Evolutionary conservation across 2,888 invertebrate species (phyloP).

Genomic region (Agrotis segetum): DNA sequence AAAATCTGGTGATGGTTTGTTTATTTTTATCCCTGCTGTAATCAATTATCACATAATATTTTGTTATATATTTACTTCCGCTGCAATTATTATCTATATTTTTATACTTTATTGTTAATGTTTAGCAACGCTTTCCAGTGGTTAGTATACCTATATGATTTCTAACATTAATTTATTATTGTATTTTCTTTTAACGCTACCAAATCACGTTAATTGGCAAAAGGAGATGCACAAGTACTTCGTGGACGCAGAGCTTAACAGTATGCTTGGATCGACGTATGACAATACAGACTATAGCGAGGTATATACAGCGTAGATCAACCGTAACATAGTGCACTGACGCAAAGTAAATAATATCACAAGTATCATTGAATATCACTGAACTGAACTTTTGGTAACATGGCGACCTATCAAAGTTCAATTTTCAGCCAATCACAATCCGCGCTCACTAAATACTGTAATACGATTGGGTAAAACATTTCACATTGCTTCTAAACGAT

Average conservation of each 20-base stretch:
- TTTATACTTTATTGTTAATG: constrained; percentile 52
- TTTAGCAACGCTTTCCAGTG: constrained; percentile 56
- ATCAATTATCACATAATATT: constrained; percentile 24
- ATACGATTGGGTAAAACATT: constrained; percentile 47
- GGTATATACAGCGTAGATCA: constrained; percentile 82
- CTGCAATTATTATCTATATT: constrained; percentile 46
- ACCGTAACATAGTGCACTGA: constrained; percentile 60
- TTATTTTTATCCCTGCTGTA: constrained; percentile 15
- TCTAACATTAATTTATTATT: constrained; percentile 81
- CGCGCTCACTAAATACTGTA: constrained; percentile 45
- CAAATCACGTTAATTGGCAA: constrained; percentile 89
- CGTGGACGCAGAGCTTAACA: constrained; percentile 95
- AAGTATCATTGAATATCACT: constrained; percentile 62
- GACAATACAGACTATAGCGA: constrained; percentile 90
- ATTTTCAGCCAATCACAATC: constrained; percentile 41
- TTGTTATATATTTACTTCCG: constrained; percentile 46
- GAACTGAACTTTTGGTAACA: constrained; percentile 43
- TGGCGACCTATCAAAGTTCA: constrained; percentile 26
- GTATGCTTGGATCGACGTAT: constrained; percentile 93
- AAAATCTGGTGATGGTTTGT: constrained; percentile 38
- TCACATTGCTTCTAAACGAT: constrained; percentile 48
- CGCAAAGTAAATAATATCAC: constrained; percentile 60
- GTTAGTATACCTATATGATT: constrained; percentile 64
- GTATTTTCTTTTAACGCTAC: constrained; percentile 89
- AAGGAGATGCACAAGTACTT: constrained; percentile 95